Percentiles rank a stretch among this genome's conserved stretches.
phyloP scores from a whole-genome alignment of 2,797 vertebrate genomes.

The Capromys pilorides region DNA sequence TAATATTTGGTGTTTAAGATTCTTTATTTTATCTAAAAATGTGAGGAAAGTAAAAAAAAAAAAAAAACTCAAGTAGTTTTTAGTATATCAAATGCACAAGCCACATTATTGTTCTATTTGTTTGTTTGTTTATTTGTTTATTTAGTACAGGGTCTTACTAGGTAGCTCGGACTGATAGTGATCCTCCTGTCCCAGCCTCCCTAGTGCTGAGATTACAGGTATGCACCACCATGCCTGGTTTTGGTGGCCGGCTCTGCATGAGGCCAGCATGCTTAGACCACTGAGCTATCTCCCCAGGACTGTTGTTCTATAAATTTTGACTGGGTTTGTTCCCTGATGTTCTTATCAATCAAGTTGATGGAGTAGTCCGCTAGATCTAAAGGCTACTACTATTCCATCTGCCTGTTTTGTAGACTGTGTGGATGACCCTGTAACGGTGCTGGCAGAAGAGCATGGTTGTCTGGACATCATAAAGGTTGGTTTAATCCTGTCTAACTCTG shows the following conservation, averaged over 20 bases:
- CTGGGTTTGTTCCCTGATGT: neutral
- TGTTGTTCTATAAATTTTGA: neutral
- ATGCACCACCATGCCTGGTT: no score
- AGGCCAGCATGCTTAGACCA: no score
- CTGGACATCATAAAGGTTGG: conserved; percentile 94
- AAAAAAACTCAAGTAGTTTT: neutral
- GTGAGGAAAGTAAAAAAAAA: neutral
- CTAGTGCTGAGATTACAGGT: no score
- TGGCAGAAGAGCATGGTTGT: conserved; percentile 97
- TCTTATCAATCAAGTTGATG: neutral
- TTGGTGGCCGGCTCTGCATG: no score
- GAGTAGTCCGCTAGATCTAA: neutral
- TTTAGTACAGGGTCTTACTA: no score
- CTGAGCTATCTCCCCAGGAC: no score
- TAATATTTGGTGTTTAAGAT: conserved; percentile 30
- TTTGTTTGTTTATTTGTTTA: no score
- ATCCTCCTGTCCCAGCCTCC: no score
- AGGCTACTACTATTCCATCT: conserved; percentile 11
- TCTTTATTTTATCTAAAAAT: conserved; percentile 32
- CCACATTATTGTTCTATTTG: neutral
- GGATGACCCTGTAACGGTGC: conserved; percentile 94
- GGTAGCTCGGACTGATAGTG: no score
- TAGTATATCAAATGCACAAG: neutral
- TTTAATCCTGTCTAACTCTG: neutral
- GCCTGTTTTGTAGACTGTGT: conserved; percentile 90